Percentiles rank a stretch among this genome's conserved stretches.
Conservation (phyloP, 1,140 invertebrate genomes). For the Delia radicum region DNA sequence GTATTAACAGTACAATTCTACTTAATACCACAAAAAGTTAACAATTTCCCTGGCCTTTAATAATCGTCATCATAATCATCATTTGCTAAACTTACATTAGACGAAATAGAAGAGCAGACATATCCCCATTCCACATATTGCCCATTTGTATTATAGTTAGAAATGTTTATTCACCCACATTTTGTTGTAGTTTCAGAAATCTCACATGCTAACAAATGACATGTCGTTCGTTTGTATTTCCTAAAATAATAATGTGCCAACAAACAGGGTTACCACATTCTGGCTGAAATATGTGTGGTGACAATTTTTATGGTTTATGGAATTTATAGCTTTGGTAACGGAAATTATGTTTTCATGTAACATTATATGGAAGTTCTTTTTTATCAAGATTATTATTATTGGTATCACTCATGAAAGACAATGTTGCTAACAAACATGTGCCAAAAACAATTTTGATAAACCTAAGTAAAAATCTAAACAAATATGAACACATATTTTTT, state of each 20-base stretch:
- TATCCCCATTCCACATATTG: neutral
- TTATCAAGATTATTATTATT: no score
- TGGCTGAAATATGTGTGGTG: neutral
- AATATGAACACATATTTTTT: no score
- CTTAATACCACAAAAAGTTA: neutral
- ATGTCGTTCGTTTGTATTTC: neutral
- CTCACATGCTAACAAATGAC: neutral
- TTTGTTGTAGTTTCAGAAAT: neutral
- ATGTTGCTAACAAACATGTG: no score
- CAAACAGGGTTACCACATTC: neutral
- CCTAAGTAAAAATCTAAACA: no score
- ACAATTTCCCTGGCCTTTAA: neutral
- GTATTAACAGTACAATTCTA: neutral
- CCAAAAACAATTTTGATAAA: no score
- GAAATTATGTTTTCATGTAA: no score
- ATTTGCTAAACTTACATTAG: neutral
- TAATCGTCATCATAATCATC: neutral
- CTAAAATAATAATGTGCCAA: neutral
- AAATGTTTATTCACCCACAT: neutral
- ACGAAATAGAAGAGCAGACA: neutral
- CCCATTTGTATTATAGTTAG: neutral
- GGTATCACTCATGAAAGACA: no score
- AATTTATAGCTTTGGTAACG: neutral
- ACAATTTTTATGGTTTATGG: neutral
- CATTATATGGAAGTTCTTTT: no score